Conservation (phyloP, 1,140 invertebrate genomes). For the Drosophila auraria region DNA sequence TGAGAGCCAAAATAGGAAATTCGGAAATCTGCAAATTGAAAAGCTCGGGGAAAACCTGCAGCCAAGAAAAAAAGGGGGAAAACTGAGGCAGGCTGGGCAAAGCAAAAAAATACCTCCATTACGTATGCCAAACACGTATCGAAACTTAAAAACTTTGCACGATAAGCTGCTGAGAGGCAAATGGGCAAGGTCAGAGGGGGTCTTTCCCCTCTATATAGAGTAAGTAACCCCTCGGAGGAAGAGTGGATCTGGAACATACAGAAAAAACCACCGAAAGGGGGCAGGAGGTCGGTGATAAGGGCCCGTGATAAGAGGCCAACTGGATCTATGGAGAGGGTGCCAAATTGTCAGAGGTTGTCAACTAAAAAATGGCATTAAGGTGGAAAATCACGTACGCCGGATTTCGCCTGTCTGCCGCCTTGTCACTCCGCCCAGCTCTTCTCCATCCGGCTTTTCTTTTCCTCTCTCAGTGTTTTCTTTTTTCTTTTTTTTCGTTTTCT, state of each 20-base stretch:
- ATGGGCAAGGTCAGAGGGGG: constrained; percentile 10
- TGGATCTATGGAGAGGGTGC: constrained; percentile 57
- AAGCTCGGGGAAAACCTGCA: constrained; percentile 11
- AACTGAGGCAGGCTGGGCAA: constrained; percentile 5
- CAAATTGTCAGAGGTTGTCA: constrained; percentile 77
- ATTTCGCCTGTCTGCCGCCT: constrained; percentile 55
- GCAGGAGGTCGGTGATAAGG: constrained; percentile 3
- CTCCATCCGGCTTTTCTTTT: constrained; percentile 1
- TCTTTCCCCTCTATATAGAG: constrained; percentile 13
- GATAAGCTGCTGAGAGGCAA: constrained; percentile 44
- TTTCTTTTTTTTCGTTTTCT: no score
- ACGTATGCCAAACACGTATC: constrained; percentile 77
- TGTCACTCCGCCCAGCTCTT: constrained; percentile 13
- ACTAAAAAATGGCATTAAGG: constrained; percentile 76
- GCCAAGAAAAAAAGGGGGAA: neutral
- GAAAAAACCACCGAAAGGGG: constrained; percentile 5
- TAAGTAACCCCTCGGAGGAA: constrained; percentile 6
- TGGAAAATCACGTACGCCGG: constrained; percentile 80
- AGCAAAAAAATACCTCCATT: constrained; percentile 53
- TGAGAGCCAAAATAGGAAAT: constrained; percentile 40
- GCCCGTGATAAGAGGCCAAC: constrained; percentile 28
- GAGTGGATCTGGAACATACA: constrained; percentile 1
- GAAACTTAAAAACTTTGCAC: constrained; percentile 81
- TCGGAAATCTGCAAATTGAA: constrained; percentile 70
- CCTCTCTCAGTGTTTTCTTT: neutral